Percentiles rank a stretch among this genome's conserved stretches.
phyloP scores from a whole-genome alignment of 1,140 invertebrate species.

The Saccostrea echinata region DNA sequence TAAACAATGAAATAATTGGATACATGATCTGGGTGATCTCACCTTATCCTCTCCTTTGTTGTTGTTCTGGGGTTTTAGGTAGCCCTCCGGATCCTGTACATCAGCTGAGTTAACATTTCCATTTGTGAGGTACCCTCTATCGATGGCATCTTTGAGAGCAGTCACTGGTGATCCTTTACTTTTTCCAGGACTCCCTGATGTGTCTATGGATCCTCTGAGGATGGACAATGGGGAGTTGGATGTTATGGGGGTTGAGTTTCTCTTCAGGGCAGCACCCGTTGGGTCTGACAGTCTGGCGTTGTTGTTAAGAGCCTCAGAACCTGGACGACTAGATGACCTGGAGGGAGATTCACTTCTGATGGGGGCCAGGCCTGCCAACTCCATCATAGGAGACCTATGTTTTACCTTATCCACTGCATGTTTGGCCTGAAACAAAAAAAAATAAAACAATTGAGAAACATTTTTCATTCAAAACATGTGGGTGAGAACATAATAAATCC shows the following conservation, averaged over 20 bases:
- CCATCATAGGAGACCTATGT: conserved; percentile 67
- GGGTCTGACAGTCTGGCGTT: conserved; percentile 55
- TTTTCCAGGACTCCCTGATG: conserved; percentile 65
- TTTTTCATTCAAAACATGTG: not conserved
- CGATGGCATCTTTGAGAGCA: conserved; percentile 77
- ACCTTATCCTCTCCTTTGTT: conserved; percentile 54
- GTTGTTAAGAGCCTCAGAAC: conserved; percentile 44
- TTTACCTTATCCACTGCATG: conserved; percentile 69
- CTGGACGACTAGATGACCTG: conserved; percentile 48
- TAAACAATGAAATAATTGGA: not conserved
- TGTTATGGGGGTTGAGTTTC: conserved; percentile 65
- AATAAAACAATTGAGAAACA: not conserved
- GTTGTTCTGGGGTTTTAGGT: conserved; percentile 49
- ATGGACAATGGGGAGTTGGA: conserved; percentile 60
- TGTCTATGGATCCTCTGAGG: conserved; percentile 69
- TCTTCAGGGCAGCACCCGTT: conserved; percentile 51
- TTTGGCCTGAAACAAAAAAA: conserved; percentile 72
- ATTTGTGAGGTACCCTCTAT: conserved; percentile 66
- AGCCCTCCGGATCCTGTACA: conserved; percentile 54
- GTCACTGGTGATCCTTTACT: conserved; percentile 77
- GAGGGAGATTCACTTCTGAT: conserved; percentile 58
- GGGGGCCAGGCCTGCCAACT: conserved; percentile 28
- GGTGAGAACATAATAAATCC: not conserved
- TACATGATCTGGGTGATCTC: not conserved
- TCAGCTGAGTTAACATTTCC: conserved; percentile 46